These are phyloP conservation scores for Lordiphosa stackelbergi DNA, from an alignment of 1,140 invertebrate species.

Conservation along the genomic window DNA sequence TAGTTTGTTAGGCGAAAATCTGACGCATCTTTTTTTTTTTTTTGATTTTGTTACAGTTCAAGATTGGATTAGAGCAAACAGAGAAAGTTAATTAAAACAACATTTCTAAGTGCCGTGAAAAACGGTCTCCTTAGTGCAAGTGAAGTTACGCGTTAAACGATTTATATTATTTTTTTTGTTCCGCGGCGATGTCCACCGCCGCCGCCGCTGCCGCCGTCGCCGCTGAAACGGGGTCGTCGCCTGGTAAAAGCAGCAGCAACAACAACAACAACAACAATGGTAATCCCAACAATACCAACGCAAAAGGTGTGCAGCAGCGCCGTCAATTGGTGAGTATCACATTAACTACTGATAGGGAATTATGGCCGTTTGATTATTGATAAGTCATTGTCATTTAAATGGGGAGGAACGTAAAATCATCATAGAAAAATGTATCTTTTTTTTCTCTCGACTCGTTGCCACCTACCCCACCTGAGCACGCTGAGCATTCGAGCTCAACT, in stretches of 20 bases:
- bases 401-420: conserved; percentile 51
- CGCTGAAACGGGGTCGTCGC: conserved; percentile 76
- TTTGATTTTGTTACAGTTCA: conserved; percentile 29
- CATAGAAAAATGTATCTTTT: conserved; percentile 43
- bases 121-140: conserved; percentile 15
- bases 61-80: conserved; percentile 30
- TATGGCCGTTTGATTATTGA: conserved; percentile 5
- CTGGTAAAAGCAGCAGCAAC: conserved; percentile 69
- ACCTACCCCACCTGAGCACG: conserved; percentile 34
- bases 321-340: conserved; percentile 74
- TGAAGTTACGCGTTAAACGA: conserved; percentile 39
- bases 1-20: conserved; percentile 54
- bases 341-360: conserved; percentile 12
- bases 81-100: conserved; percentile 14
- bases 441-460: too few species aligned
- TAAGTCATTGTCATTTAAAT: conserved; percentile 34
- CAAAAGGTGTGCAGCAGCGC: conserved; percentile 74
- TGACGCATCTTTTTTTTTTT: conserved; percentile 17
- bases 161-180: conserved; percentile 13
- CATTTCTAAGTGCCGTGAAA: conserved; percentile 1
- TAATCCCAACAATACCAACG: conserved; percentile 59
- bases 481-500: conserved; percentile 67
- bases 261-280: conserved; percentile 36
- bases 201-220: conserved; percentile 70
- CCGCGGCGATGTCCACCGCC: conserved; percentile 72